Evolutionary conservation across 2,888 invertebrate genomes (phyloP), one percentile per base, ranked within the genome.

Genomic region (Ornithoptera priamus): DNA sequence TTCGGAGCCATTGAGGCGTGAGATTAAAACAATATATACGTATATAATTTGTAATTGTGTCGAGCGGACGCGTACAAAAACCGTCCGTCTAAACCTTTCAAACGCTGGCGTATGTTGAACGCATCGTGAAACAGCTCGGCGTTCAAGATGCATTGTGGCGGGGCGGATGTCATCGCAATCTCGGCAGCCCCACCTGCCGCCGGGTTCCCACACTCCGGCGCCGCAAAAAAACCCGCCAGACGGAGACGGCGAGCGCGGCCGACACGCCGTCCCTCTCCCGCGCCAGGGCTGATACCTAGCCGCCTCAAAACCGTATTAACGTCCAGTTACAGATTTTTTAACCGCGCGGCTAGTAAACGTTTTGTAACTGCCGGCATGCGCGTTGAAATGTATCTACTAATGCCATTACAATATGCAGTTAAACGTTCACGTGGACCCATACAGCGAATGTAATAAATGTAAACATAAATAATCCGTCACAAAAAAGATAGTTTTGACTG

Each of bases 121-220:
- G 70, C 70, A 67, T 70, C 67, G 71, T 71, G 60, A 64, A 85
- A 88, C 87, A 88, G 87, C 87, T 87, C 85, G 78, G 80, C 78
- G 66, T 83, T 83, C 80, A 84, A 89, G 92, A 90, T 90, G 92
- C 89, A 90, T 90, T 90, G 92, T 90, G 86, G 85, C 81, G 85
- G 89, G 84, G 90, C 92, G 92, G 92, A 92, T 92, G 92, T 92
- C 92, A 86, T 86, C 89, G 90, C 92, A 92, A 92, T 92, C 92
- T 91, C 92, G 81, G 90, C 90, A 85, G 88, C 87, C 90, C 91
- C 92, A 92, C 92, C 92, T 92, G 92, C 92, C 89, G 87, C 85
- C 78, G 84, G 85, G 92, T 92, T 92, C 92, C 92, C 92, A 92
- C 92, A 92, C 92, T 92, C 92, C 88, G 87, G 89, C 91, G 91